phyloP scores from a whole-genome alignment of 2,113 vertebrate genomes.

The Asarcornis scutulata region DNA sequence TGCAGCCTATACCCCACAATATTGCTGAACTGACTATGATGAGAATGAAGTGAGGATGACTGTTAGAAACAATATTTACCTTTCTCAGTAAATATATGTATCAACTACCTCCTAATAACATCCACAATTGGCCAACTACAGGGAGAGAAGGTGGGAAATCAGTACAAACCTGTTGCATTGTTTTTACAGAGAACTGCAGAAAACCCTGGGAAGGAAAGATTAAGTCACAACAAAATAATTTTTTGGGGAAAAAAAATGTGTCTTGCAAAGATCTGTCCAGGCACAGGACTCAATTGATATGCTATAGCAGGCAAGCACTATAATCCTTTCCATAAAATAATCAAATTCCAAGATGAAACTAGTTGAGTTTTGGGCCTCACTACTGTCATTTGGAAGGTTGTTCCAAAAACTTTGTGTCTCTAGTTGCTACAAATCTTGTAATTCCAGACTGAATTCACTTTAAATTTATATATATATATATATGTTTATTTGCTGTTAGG shows the following conservation, averaged over 20 bases:
- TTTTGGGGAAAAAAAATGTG: not conserved
- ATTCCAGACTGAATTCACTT: not conserved
- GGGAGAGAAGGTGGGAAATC: not conserved
- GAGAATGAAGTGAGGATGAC: not conserved
- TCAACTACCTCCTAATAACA: not conserved
- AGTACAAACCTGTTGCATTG: not conserved
- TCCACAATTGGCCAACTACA: not conserved
- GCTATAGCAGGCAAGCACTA: not conserved
- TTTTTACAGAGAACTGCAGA: not conserved
- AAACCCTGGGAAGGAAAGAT: not conserved
- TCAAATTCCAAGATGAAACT: not conserved
- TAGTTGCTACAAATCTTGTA: not conserved
- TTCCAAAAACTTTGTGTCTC: not conserved
- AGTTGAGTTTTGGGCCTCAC: not conserved
- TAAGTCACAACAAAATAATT: not conserved
- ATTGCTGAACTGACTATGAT: not conserved
- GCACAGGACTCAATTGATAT: not conserved
- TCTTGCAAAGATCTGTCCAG: not conserved
- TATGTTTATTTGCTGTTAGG: not conserved
- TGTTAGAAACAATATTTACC: not conserved
- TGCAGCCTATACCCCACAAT: not conserved
- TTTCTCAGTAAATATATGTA: not conserved
- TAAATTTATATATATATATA: not conserved
- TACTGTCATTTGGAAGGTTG: not conserved
- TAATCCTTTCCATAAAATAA: not conserved